phyloP scores from a whole-genome alignment of 2,797 vertebrate species.

The Sebastes umbrosus region DNA sequence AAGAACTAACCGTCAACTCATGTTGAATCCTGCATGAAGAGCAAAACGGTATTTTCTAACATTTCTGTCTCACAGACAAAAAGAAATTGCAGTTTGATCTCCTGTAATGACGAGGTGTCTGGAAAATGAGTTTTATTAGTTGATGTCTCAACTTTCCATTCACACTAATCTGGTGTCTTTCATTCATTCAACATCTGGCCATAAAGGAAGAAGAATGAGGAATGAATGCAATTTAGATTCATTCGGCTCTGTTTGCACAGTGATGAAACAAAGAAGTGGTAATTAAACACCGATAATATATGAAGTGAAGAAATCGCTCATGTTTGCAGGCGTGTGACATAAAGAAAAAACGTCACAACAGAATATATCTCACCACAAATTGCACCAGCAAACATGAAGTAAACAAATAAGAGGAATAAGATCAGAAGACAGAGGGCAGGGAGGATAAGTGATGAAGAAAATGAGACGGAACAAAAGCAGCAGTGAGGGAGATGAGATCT shows the following conservation, averaged over 20 bases:
- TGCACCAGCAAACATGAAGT: not conserved
- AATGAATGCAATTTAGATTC: not conserved
- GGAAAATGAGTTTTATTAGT: not conserved
- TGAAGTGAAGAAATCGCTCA: not conserved
- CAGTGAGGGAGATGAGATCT: not conserved
- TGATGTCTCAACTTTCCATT: not conserved
- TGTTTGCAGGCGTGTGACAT: not conserved
- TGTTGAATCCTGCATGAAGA: no score
- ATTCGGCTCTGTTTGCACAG: not conserved
- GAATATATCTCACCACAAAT: not conserved
- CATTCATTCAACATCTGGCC: not conserved
- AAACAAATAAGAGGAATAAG: not conserved
- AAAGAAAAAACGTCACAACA: no score
- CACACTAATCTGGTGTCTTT: not conserved
- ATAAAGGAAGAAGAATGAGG: not conserved
- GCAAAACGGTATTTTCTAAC: no score
- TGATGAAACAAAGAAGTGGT: not conserved
- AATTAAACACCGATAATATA: slow-evolving; percentile 39
- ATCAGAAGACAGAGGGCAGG: not conserved
- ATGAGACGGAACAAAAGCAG: not conserved
- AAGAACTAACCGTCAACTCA: not conserved
- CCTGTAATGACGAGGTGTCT: not conserved
- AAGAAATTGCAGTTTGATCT: not conserved
- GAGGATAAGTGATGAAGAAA: not conserved
- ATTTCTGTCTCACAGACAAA: not conserved